phyloP scores from a whole-genome alignment of 2,797 vertebrate species.

The Nyctibius grandis region DNA sequence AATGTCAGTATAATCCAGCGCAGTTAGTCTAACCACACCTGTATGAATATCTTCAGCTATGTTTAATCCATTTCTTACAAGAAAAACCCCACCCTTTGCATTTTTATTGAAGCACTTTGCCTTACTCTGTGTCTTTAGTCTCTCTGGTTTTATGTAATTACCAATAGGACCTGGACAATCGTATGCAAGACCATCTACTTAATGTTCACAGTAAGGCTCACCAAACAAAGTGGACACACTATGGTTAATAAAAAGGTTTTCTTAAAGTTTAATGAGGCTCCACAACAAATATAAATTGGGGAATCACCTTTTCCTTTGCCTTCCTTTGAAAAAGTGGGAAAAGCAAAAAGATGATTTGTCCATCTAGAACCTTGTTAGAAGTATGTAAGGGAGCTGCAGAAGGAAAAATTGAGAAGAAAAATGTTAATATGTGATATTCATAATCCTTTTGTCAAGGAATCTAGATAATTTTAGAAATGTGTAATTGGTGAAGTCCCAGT shows the following conservation, averaged over 20 bases:
- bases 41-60: not conserved
- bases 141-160: not conserved
- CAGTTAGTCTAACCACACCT: constrained; percentile 15
- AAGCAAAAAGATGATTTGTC: not conserved
- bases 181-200: constrained; percentile 24
- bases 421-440: not conserved
- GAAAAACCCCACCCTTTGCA: not conserved
- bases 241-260: not conserved
- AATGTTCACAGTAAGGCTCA: not conserved
- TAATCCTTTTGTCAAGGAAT: not conserved
- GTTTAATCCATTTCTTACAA: not conserved
- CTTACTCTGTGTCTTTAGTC: not conserved
- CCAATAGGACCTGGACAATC: not conserved
- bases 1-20: not conserved
- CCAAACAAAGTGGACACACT: not conserved
- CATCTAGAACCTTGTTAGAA: not conserved
- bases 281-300: not conserved
- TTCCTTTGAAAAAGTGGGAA: not conserved
- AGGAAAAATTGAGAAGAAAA: not conserved
- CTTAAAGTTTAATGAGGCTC: not conserved
- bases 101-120: not conserved
- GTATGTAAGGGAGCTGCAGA: not conserved
- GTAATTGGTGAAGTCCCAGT: not conserved
- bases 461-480: not conserved
- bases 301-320: not conserved